phyloP scores from a whole-genome alignment of 2,113 vertebrate species.

The Triplophysa tibetana region DNA sequence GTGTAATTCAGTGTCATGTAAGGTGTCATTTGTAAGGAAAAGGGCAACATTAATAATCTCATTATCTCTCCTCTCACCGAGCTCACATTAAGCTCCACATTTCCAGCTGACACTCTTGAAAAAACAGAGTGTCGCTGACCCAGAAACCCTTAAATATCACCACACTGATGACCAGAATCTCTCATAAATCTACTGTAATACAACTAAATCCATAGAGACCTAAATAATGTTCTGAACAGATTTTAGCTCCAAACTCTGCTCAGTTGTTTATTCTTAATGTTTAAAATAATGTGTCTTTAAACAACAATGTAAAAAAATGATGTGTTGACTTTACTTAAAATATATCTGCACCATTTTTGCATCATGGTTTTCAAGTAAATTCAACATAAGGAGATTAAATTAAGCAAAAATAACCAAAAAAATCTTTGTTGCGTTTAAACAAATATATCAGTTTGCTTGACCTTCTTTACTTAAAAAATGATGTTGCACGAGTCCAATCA shows the following conservation, averaged over 20 bases:
- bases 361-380: too few relatives aligned
- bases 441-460: too few relatives aligned
- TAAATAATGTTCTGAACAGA: not conserved
- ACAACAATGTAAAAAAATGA: too few relatives aligned
- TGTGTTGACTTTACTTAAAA: too few relatives aligned
- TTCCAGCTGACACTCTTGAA: constrained; percentile 33
- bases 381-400: too few relatives aligned
- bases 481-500: too few relatives aligned
- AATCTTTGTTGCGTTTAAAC: too few relatives aligned
- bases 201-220: not conserved
- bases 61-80: constrained; percentile 30
- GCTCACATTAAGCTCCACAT: constrained; percentile 45
- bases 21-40: constrained; percentile 44
- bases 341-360: too few relatives aligned
- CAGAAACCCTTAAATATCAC: not conserved
- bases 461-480: too few relatives aligned
- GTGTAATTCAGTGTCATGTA: constrained; percentile 42
- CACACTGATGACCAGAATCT: not conserved
- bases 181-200: not conserved
- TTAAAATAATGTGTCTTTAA: too few relatives aligned
- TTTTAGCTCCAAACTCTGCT: not conserved
- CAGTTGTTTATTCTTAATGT: too few relatives aligned
- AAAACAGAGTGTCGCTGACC: constrained; percentile 2
- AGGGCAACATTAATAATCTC: constrained; percentile 49
- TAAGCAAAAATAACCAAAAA: too few relatives aligned